phyloP scores from a whole-genome alignment of 2,888 invertebrate genomes.

The Sipunculus nudus region DNA sequence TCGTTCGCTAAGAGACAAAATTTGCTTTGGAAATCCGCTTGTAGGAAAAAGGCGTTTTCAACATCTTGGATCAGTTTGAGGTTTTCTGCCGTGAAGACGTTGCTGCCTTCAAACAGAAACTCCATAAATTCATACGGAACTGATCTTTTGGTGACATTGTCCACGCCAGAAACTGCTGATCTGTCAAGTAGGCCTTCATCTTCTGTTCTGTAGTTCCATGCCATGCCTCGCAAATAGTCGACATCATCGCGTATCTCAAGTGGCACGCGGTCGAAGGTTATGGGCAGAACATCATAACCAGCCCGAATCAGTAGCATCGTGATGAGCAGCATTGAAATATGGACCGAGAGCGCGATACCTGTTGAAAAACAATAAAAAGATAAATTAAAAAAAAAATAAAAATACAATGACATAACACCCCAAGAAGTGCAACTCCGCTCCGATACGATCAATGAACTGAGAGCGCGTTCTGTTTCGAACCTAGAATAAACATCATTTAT shows the following conservation, averaged over 20 bases:
- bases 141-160: too few relatives aligned
- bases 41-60: slow-evolving; percentile 32
- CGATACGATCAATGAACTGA: too few relatives aligned
- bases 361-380: too few relatives aligned
- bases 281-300: slow-evolving; percentile 33
- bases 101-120: too few relatives aligned
- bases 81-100: slow-evolving; percentile 47
- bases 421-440: too few relatives aligned
- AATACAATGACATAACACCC: too few relatives aligned
- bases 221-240: slow-evolving; percentile 42
- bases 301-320: slow-evolving; percentile 18
- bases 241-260: slow-evolving; percentile 47
- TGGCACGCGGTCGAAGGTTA: slow-evolving; percentile 35
- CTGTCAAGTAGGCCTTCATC: too few relatives aligned
- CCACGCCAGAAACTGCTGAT: too few relatives aligned
- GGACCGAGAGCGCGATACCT: slow-evolving; percentile 24
- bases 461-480: too few relatives aligned
- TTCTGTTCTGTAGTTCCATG: slow-evolving; percentile 45
- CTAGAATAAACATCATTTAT: too few relatives aligned
- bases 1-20: too few relatives aligned
- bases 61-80: slow-evolving; percentile 43
- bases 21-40: slow-evolving; percentile 5
- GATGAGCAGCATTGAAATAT: slow-evolving; percentile 24
- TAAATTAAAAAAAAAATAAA: not conserved
- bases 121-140: too few relatives aligned